phyloP scores from a whole-genome alignment of 2,888 invertebrate species.

The Camptogramma bilineatum region DNA sequence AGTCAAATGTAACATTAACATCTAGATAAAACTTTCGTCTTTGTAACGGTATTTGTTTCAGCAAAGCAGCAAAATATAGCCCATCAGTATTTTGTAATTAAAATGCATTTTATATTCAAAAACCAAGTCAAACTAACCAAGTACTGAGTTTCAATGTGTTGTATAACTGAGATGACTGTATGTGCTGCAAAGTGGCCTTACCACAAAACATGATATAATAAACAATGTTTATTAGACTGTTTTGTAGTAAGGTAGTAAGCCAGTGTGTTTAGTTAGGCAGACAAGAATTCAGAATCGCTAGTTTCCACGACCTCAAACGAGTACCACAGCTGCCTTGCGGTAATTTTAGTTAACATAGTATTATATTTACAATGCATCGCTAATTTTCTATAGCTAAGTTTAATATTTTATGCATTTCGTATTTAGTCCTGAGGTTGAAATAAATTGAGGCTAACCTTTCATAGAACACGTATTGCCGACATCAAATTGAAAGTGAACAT shows the following conservation, averaged over 20 bases:
- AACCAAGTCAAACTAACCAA: slow-evolving; percentile 35
- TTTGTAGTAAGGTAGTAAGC: slow-evolving; percentile 26
- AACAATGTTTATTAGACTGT: slow-evolving; percentile 12
- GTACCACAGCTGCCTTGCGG: slow-evolving; percentile 47
- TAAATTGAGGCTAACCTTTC: background rate
- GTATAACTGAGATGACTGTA: slow-evolving; percentile 53
- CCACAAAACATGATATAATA: slow-evolving; percentile 9
- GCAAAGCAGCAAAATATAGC: too few species aligned
- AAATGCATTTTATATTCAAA: background rate
- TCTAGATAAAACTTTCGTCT: too few species aligned
- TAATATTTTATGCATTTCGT: slow-evolving; percentile 31
- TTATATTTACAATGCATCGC: slow-evolving; percentile 52
- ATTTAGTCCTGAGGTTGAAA: slow-evolving; percentile 10
- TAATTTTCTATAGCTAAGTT: slow-evolving; percentile 39
- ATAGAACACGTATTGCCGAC: too few species aligned
- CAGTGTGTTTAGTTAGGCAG: slow-evolving; percentile 36
- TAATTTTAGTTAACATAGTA: slow-evolving; percentile 51
- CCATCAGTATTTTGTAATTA: background rate
- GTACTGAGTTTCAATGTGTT: slow-evolving; percentile 54
- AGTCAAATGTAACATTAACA: too few species aligned
- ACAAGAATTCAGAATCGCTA: slow-evolving; percentile 39
- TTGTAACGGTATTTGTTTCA: too few species aligned
- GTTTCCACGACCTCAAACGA: slow-evolving; percentile 32
- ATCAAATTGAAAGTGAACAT: too few species aligned
- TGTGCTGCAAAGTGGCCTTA: slow-evolving; percentile 33